phyloP scores from a whole-genome alignment of 2,113 vertebrate species.

The human (Homo sapiens) region DNA sequence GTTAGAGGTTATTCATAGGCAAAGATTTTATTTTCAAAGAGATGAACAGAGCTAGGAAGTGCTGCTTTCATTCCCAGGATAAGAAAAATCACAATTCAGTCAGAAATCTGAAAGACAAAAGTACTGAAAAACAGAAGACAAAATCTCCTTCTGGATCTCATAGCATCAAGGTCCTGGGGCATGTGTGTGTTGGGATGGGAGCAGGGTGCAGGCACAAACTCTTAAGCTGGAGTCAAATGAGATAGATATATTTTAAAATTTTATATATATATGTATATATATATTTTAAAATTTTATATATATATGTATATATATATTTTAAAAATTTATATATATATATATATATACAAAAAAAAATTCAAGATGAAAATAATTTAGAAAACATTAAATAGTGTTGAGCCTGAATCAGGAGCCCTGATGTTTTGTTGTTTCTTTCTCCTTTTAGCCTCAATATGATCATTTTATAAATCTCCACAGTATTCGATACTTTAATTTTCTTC shows the following conservation, averaged over 20 bases:
- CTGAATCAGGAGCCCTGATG: neutral
- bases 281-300: no score
- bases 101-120: neutral
- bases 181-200: no score
- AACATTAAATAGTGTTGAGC: neutral
- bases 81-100: neutral
- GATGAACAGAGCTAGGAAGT: neutral
- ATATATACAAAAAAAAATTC: neutral
- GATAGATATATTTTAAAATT: neutral
- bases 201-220: neutral
- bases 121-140: no score
- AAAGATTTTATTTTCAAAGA: constrained; percentile 21
- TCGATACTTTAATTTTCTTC: constrained; percentile 73
- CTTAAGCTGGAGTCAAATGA: neutral
- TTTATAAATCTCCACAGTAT: constrained; percentile 59
- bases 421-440: neutral
- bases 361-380: neutral
- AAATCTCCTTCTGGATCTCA: neutral
- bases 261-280: fast-evolving
- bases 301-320: no score
- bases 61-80: neutral
- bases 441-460: neutral
- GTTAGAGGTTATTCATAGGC: neutral
- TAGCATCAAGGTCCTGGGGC: neutral
- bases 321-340: no score